A percentile compares a stretch with the other conserved stretches of the same genome.
These are phyloP conservation scores for Nineta flava DNA, from an alignment of 2,888 invertebrate species.

Conservation along the genomic window DNA sequence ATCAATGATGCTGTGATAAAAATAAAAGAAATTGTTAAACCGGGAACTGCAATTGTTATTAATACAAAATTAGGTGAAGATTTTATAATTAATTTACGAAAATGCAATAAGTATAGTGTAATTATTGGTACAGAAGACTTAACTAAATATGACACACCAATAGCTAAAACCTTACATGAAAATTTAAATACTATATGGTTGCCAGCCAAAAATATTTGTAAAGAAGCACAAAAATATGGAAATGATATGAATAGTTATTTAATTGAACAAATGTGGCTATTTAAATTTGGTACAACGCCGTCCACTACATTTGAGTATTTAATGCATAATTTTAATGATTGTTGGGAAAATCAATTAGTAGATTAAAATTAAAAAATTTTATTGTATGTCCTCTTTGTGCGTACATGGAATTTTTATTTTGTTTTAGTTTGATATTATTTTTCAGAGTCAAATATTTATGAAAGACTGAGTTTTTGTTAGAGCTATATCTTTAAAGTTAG, in stretches of 20 bases:
- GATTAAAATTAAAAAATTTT: background rate
- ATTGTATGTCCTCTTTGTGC: no score
- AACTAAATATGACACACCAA: background rate
- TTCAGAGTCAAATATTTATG: no score
- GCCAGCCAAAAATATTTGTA: conserved; percentile 42
- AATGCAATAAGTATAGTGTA: background rate
- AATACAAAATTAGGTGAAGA: background rate
- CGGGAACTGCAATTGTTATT: conserved; percentile 23
- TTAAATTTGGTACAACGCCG: conserved; percentile 17
- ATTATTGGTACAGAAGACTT: background rate
- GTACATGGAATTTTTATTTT: no score
- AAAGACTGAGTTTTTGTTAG: no score
- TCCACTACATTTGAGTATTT: conserved; percentile 25
- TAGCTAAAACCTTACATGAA: background rate
- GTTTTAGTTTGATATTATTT: no score
- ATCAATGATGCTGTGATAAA: conserved; percentile 10
- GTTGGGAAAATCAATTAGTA: conserved; percentile 2
- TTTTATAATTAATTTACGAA: background rate
- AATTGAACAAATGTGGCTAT: conserved; percentile 25
- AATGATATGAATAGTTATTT: conserved; percentile 20
- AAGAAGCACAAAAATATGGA: conserved; percentile 30
- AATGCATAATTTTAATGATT: conserved; percentile 27
- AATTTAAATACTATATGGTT: conserved; percentile 38
- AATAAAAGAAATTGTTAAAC: conserved; percentile 20
- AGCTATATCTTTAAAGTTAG: no score